Percentiles rank a stretch among this genome's conserved stretches.
Evolutionary conservation across 2,113 vertebrate genomes (phyloP).

Genomic region (Cottus gobio): DNA sequence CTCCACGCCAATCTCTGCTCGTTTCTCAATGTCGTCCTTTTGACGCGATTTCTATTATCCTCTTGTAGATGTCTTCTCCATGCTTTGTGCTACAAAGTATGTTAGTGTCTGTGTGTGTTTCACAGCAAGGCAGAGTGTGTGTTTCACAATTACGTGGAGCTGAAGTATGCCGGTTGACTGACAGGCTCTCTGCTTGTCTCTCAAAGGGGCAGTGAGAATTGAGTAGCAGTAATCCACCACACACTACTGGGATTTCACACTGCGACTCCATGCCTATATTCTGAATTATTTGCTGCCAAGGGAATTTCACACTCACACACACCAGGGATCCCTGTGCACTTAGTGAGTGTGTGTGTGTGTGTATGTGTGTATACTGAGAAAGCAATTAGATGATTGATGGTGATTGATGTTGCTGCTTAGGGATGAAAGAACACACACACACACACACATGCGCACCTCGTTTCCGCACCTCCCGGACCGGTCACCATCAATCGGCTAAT

Average conservation of each 20-base stretch:
- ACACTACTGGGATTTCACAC: constrained; percentile 55
- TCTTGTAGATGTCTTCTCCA: constrained; percentile 6
- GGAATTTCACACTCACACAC: constrained; percentile 59
- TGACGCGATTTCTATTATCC: constrained; percentile 24
- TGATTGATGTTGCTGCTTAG: constrained; percentile 49
- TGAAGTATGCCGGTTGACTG: constrained; percentile 40
- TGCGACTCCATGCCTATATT: constrained; percentile 36
- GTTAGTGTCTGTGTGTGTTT: constrained; percentile 2
- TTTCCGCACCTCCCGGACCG: constrained; percentile 9
- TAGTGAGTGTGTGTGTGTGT: constrained; percentile 21
- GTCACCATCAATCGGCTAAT: constrained; percentile 67
- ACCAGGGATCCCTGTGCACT: constrained; percentile 37
- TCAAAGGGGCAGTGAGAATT: constrained; percentile 36
- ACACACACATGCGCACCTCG: not conserved
- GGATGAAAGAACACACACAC: constrained; percentile 33
- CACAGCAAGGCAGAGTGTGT: constrained; percentile 1
- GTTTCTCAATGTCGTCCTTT: not conserved
- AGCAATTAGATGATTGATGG: constrained; percentile 70
- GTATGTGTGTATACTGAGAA: constrained; percentile 16
- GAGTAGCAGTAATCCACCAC: constrained; percentile 62
- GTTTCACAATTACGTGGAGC: constrained; percentile 22
- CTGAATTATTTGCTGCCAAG: constrained; percentile 57
- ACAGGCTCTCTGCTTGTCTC: constrained; percentile 50
- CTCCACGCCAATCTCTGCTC: constrained; percentile 14
- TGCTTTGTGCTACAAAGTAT: not conserved